Base-by-base conservation (phyloP, 2,113 vertebrate genomes). In the Campylorhamphus procurvoides region DNA sequence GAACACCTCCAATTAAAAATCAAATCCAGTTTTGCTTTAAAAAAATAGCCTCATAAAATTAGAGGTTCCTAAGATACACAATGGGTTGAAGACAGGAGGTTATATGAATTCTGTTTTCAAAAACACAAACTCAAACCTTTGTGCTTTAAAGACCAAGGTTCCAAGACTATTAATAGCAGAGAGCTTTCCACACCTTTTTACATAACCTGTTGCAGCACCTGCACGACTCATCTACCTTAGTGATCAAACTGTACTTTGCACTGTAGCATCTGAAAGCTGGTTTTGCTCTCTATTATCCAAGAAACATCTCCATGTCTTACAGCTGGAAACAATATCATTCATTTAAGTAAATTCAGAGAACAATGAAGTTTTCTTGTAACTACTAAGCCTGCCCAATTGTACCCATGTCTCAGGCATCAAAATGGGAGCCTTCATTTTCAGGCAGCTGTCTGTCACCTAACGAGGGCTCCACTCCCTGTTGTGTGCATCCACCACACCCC, bases 261-360 rank as follows among this genome's bases (percentile, higher is more conserved):
- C 74, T 31, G 31, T 3, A 42, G 27, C 69, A 62, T 28, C 58
- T 33, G 37, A 73, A 89, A 82, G 42, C 12, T 59, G 27, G 1
- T 82, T 69, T 25, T 25, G 14, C 25, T 66, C 44, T 84, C 14
- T 40, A 7, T 16, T 31, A 60, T 11, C 29, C 29, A 16, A 39
- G 75, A 79, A 60, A 8, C 16, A 67, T 4, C 7, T 52, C 40
- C 7, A 0, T 22, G n/a, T 17, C 76, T 46, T 69, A 80, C 33
- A 31, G 18, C 18, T 3, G 5, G 37, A 85, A 89, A 62, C 0
- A 0, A 0, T 27, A 80, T 27, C 8, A 67, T 28, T 42, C 62
- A 35, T 18, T 33, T 52, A 18, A 68, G 39, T 47, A 44, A 73
- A 84, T 46, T 22, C 2, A 5, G 55, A 47, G n/a, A 89, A 60